Base-by-base conservation (phyloP, 2,113 vertebrate species). In the Onychostruthus taczanowskii region DNA sequence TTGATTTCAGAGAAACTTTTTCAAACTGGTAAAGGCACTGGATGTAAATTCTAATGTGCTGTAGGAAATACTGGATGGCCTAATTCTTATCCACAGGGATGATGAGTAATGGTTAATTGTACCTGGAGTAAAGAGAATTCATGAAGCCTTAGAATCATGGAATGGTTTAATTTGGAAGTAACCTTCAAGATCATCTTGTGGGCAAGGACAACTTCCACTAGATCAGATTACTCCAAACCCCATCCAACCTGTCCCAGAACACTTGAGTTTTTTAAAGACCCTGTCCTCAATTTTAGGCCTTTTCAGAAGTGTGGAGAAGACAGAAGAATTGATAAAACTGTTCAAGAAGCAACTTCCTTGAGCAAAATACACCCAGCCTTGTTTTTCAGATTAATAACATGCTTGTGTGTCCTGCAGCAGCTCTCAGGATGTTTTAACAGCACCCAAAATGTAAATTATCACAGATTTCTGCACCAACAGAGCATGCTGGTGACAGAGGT, bases 401-500 rank as follows among this genome's bases (percentile, higher is more conserved):
- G 13, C 6, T 66, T 49, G 7, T 72, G 19, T 30, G 12, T 69
- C 67, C 55, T 39, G 46, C 31, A 80, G 14, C 6, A n/a, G 22
- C 16, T 84, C 62, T 61, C 41, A 31, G 62, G 16, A 31, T 24
- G 16, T 61, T 93, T 87, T 30, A 23, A 26, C 37, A 49, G 14
- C 23, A 20, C 61, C 19, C 31, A 21, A 41, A 74, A 53, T 33
- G 5, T 9, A 55, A 88, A 80, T 33, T 2, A 2, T 39, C 50
- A 11, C 16, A 44, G 20, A 35, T 63, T 22, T 16, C 46, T 80
- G 53, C 9, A 47, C 27, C 31, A 23, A 37, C 16, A 4, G 16
- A 46, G 5, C 26, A 10, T 0, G 0, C 1, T 59, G 33, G 47
- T 63, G 46, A 17, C 33, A 59, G 21, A 84, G 24, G 19, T 16